Conservation (phyloP, 2,888 invertebrate species). For the Agrotis ipsilon region DNA sequence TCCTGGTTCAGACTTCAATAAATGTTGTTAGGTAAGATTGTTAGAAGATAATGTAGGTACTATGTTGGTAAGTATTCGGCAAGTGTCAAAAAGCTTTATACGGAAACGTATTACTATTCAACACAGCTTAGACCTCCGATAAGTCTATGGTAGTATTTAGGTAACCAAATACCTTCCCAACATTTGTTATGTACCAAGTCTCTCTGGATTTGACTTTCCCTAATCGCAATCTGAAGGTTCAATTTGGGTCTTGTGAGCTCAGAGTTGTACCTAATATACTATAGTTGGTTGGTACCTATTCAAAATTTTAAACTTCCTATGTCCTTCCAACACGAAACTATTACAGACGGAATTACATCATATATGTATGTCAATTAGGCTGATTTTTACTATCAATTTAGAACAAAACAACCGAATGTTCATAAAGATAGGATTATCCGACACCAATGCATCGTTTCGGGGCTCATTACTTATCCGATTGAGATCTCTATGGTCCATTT, state of each 20-base stretch:
- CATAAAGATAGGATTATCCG: conserved; percentile 42
- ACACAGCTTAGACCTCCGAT: no score
- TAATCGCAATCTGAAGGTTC: background rate
- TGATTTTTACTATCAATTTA: conserved; percentile 23
- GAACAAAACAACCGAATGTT: conserved; percentile 13
- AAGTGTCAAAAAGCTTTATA: background rate
- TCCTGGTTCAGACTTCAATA: conserved; percentile 1
- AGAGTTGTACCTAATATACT: no score
- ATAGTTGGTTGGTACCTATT: background rate
- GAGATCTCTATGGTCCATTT: conserved; percentile 64
- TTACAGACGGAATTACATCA: background rate
- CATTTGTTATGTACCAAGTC: background rate
- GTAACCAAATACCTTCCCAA: background rate
- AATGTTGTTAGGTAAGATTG: background rate
- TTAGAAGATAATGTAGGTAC: no score
- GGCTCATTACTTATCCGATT: conserved; percentile 60
- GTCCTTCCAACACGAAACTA: background rate
- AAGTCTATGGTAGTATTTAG: no score
- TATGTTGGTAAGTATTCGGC: no score
- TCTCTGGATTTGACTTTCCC: background rate
- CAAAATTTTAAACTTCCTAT: conserved; percentile 1
- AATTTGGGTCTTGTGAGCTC: background rate
- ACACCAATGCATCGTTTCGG: conserved; percentile 50
- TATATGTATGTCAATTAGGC: conserved; percentile 16
- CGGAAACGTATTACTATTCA: no score